Evolutionary conservation across 1,140 invertebrate species (phyloP).

Genomic region (Mamestra configurata): DNA sequence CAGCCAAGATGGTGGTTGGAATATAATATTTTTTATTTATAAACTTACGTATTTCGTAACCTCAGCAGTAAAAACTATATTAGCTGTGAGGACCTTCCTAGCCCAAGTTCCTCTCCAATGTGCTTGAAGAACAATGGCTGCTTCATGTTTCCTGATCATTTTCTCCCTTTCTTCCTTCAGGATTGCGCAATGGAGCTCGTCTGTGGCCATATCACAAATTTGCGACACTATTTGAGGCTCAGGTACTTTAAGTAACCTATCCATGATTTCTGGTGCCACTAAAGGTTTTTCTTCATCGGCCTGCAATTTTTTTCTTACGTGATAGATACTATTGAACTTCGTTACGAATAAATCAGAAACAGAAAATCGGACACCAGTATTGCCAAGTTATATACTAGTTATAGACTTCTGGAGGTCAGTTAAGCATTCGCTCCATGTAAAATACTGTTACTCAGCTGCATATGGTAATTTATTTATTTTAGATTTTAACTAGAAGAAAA

Average conservation of each 20-base stretch:
- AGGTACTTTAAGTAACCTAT: conserved; percentile 59
- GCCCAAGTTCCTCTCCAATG: conserved; percentile 78
- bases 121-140: conserved; percentile 74
- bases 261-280: conserved; percentile 63
- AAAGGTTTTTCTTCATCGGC: conserved; percentile 59
- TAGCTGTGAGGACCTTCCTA: conserved; percentile 67
- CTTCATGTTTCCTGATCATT: conserved; percentile 71
- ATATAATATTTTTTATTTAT: too few species aligned
- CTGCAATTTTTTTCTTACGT: not conserved
- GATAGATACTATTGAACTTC: too few species aligned
- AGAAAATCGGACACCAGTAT: too few species aligned
- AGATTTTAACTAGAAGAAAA: too few species aligned
- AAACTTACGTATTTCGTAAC: conserved; percentile 70
- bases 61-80: conserved; percentile 63
- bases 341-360: too few species aligned
- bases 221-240: conserved; percentile 60
- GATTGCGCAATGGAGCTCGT: conserved; percentile 69
- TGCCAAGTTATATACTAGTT: too few species aligned
- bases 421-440: too few species aligned
- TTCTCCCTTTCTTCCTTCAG: conserved; percentile 74
- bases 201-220: conserved; percentile 71
- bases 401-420: too few species aligned
- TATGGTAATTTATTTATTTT: too few species aligned
- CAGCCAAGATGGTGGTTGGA: too few species aligned
- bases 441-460: too few species aligned